A percentile compares a stretch with the other conserved stretches of the same genome.
Evolutionary conservation across 1,140 invertebrate species (phyloP).

Genomic region (Sitobion miscanthi): DNA sequence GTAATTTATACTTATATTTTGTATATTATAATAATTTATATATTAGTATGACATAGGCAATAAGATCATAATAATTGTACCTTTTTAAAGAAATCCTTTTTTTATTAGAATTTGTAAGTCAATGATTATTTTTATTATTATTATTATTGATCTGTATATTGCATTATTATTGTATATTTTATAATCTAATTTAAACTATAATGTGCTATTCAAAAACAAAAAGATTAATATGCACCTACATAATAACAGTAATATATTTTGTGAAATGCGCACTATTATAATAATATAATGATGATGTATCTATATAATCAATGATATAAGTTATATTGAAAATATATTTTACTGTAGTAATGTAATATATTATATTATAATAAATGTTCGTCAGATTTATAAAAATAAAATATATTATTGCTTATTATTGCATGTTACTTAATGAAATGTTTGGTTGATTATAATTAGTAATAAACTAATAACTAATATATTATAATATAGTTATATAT

Average conservation of each 20-base stretch:
- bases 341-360: no score
- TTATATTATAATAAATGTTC: no score
- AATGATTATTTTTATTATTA: not conserved
- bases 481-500: no score
- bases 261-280: not conserved
- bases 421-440: not conserved
- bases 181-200: not conserved
- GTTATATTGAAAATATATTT: not conserved
- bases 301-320: not conserved
- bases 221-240: not conserved
- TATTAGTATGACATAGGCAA: not conserved
- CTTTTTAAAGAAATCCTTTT: not conserved
- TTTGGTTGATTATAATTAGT: not conserved
- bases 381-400: no score
- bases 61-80: not conserved
- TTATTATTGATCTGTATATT: constrained; percentile 9
- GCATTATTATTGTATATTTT: not conserved
- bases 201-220: not conserved
- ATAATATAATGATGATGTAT: not conserved
- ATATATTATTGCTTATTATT: not conserved
- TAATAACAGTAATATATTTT: not conserved
- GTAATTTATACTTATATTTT: not conserved
- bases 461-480: no score
- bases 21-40: not conserved
- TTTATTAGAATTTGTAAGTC: not conserved